Conservation (phyloP, 1,140 invertebrate genomes). For the Polypedilum pembai region DNA sequence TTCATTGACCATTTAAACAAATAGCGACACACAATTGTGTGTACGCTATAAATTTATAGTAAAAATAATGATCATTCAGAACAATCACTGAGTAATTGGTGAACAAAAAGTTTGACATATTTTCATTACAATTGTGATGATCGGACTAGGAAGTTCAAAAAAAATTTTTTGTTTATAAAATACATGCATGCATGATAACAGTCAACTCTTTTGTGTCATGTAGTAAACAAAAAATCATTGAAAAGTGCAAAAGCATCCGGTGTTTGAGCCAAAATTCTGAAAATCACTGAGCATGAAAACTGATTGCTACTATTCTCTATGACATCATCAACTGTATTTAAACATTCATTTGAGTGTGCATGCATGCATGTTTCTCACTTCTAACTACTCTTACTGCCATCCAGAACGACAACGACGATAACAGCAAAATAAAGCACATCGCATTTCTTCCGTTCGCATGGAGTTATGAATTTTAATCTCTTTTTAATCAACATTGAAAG, state of each 20-base stretch:
- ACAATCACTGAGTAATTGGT: constrained; percentile 7
- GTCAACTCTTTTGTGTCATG: neutral
- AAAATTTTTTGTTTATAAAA: too few relatives aligned
- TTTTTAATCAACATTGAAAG: neutral
- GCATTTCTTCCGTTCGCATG: neutral
- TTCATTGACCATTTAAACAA: neutral
- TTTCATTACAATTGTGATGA: constrained; percentile 13
- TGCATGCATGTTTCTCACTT: too few relatives aligned
- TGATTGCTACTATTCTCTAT: neutral
- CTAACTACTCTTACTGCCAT: too few relatives aligned
- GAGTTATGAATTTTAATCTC: constrained; percentile 13
- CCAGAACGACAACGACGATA: too few relatives aligned
- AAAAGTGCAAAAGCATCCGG: constrained; percentile 21
- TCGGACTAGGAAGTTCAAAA: constrained; percentile 9
- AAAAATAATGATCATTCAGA: constrained; percentile 15
- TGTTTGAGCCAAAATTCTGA: neutral
- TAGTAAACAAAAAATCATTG: neutral
- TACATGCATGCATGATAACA: neutral
- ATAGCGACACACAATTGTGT: neutral
- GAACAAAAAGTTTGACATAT: constrained; percentile 10
- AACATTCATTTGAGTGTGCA: too few relatives aligned
- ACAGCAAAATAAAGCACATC: neutral
- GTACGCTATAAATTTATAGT: neutral
- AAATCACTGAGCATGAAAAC: constrained; percentile 24
- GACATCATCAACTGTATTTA: too few relatives aligned